phyloP scores from a whole-genome alignment of 2,797 vertebrate species.

The Sebastes jordani region DNA sequence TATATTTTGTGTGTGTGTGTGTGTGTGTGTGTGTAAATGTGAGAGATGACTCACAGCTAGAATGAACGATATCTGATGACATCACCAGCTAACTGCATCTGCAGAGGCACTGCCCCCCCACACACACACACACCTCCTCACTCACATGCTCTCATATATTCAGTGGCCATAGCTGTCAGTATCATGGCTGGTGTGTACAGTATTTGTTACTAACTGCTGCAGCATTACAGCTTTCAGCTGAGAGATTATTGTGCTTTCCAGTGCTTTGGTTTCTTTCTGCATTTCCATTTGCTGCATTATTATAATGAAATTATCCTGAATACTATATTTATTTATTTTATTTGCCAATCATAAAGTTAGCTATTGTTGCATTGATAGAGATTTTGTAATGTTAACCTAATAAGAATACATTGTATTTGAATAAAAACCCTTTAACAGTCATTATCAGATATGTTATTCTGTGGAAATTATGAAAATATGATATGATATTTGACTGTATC shows the following conservation, averaged over 20 bases:
- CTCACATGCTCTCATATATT: not conserved
- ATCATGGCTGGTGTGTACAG: not conserved
- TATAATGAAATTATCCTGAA: not conserved
- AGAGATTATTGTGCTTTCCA: not conserved
- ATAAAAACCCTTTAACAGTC: not conserved
- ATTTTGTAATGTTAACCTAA: not conserved
- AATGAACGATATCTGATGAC: slow-evolving; percentile 26
- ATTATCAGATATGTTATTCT: not conserved
- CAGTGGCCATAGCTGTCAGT: slow-evolving; percentile 17
- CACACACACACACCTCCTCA: not conserved
- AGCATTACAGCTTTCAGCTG: not conserved
- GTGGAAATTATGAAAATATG: not conserved
- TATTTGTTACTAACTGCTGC: not conserved
- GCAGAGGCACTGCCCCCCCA: not conserved
- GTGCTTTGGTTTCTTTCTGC: not conserved
- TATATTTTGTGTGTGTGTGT: not conserved
- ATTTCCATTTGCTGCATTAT: not conserved
- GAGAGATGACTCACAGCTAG: slow-evolving; percentile 22
- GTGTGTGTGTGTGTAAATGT: not conserved
- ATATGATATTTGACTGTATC: not conserved
- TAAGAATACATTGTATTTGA: not conserved
- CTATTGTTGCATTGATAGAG: not conserved
- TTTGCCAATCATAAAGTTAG: not conserved
- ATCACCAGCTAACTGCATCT: slow-evolving; percentile 41
- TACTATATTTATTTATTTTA: not conserved